Conservation (phyloP, 2,797 vertebrate species). For the Phataginus tetradactyla region DNA sequence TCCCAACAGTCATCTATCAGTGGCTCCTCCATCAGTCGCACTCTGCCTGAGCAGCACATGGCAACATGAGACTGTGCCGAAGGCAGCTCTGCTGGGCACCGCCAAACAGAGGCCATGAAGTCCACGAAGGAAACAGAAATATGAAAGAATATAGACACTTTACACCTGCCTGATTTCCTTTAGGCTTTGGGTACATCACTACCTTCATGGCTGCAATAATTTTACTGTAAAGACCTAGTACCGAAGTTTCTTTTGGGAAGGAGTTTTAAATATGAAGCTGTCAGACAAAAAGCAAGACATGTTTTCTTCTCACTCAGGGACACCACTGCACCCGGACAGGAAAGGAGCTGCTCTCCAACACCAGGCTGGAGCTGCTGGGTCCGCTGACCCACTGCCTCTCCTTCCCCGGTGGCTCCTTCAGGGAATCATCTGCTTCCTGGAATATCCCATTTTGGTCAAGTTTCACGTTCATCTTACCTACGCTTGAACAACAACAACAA, state of each 20-base stretch:
- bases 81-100: not conserved
- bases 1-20: not conserved
- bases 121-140: conserved; percentile 15
- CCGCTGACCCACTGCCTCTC: conserved; percentile 44
- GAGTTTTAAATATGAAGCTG: conserved; percentile 34
- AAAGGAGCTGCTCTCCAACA: conserved; percentile 25
- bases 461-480: conserved; percentile 10
- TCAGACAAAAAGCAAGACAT: not conserved
- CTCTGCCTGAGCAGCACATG: not conserved
- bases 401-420: not conserved
- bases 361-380: conserved; percentile 29
- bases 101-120: not conserved
- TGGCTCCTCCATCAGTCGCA: not conserved
- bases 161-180: conserved; percentile 37
- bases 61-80: not conserved
- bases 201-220: conserved; percentile 37
- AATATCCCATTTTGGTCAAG: conserved; percentile 10
- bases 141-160: not conserved
- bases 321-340: not conserved
- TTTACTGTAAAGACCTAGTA: conserved; percentile 14
- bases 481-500: not conserved
- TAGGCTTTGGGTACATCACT: not conserved
- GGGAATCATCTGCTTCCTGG: conserved; percentile 34
- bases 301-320: not conserved
- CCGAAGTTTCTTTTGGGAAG: conserved; percentile 44